phyloP scores from a whole-genome alignment of 2,888 invertebrate genomes.

The Neoaliturus tenellus region DNA sequence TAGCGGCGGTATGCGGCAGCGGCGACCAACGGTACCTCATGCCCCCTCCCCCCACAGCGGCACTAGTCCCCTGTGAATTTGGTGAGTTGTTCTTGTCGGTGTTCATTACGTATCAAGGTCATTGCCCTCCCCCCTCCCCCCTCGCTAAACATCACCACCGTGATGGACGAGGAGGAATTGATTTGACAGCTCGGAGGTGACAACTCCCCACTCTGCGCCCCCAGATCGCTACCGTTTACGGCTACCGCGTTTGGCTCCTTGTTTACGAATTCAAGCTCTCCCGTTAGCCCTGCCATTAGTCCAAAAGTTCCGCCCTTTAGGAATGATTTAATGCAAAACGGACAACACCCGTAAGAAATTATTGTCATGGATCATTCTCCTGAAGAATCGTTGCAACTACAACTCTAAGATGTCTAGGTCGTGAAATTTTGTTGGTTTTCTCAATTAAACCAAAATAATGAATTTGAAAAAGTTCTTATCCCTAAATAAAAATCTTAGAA shows the following conservation, averaged over 20 bases:
- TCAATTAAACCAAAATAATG: too few species aligned
- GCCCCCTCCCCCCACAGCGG: neutral
- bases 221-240: neutral
- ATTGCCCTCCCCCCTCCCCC: slow-evolving; percentile 26
- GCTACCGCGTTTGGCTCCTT: neutral
- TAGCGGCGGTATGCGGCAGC: slow-evolving; percentile 30
- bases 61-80: slow-evolving; percentile 33
- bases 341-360: too few species aligned
- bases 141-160: neutral
- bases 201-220: neutral
- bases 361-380: too few species aligned
- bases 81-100: slow-evolving; percentile 32
- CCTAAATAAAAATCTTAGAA: too few species aligned
- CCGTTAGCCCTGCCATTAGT: too few species aligned
- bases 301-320: too few species aligned
- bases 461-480: too few species aligned
- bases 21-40: slow-evolving; percentile 33
- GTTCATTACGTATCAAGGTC: slow-evolving; percentile 47
- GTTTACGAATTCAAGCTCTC: too few species aligned
- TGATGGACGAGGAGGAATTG: slow-evolving; percentile 27
- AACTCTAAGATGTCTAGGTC: too few species aligned
- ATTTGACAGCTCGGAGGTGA: slow-evolving; percentile 26
- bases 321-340: too few species aligned
- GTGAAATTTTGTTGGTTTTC: too few species aligned
- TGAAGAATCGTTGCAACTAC: too few species aligned